Percentiles rank a stretch among this genome's conserved stretches.
These are phyloP conservation scores for Caenorhabditis briggsae DNA, from an alignment of 1,140 invertebrate genomes.

Conservation along the genomic window DNA sequence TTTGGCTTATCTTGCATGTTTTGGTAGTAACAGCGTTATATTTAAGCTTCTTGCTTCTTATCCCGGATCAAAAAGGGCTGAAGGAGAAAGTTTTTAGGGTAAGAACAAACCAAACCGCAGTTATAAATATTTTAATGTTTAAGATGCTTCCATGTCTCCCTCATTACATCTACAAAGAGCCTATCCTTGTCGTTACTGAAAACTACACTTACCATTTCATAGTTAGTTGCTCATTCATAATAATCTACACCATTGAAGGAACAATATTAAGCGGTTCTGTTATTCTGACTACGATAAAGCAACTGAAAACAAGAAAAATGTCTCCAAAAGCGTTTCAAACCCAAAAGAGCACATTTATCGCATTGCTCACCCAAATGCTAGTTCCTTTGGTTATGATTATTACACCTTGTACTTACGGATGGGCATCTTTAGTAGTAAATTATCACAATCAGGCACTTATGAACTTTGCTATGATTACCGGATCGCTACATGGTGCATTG, in stretches of 20 bases:
- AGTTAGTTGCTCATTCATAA: not conserved
- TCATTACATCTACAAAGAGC: not conserved
- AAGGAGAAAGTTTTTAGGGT: not conserved
- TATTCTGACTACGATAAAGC: not conserved
- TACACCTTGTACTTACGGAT: not conserved
- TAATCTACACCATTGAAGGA: not conserved
- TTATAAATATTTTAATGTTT: not conserved
- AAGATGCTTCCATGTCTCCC: not conserved
- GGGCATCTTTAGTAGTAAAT: not conserved
- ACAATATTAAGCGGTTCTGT: not conserved
- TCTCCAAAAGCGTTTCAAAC: not conserved
- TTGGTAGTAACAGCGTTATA: not conserved
- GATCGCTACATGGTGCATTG: not conserved
- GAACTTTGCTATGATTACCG: not conserved
- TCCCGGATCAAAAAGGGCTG: not conserved
- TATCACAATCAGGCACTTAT: not conserved
- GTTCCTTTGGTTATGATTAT: not conserved
- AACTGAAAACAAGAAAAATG: not conserved
- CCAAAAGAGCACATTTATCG: not conserved
- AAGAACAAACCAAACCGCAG: not conserved
- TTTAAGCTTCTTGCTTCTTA: not conserved
- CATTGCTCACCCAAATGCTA: not conserved
- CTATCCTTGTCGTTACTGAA: not conserved
- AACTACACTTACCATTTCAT: not conserved
- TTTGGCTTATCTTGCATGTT: not conserved